Evolutionary conservation across 2,888 invertebrate genomes (phyloP), one percentile per base, ranked within the genome.

Genomic region (Drosophila anomelani): DNA sequence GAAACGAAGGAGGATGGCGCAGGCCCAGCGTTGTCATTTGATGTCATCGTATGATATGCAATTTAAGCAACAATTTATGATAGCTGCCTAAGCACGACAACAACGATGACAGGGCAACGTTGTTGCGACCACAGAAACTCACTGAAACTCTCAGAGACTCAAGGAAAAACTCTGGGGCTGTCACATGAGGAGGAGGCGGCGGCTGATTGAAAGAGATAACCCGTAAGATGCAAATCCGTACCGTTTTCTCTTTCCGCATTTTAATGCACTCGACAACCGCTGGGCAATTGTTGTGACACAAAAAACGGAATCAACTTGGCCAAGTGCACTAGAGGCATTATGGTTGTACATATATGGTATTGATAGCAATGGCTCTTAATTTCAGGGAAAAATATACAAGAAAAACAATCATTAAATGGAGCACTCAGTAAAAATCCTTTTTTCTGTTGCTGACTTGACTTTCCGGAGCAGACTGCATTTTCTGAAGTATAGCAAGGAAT

Each of bases 61-160:
- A 82, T 78, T 82, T 79, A 76, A 78, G 72, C 69, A 77, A 71
- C 76, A 81, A 81, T 81, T 81, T 81, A 82, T 82, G 80, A 80
- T 76, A 75, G 78, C 61, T 68, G 77, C 74, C 78, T 74, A 74
- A 56, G 78, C 77, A 77, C 77, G 81, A 75, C 72, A 57, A 72
- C 46, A 55, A 56, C 57, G 57, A 57, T 58, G 72, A 76, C 63
- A 53, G 41, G 32, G 44, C 49, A 54, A 56, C 39, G 44, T 39
- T 29, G 67, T 47, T 17, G 60, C 57, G 38, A 54, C 53, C 29
- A 49, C 46, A 55, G 62, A 68, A 60, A 63, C 44, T 57, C 59
- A 59, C 59, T 47, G 71, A 49, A 39, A 38, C 44, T 20, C n/a
- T 9, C 26, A 17, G 44, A 29, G 43, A 26, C 39, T 15, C 38